Conservation (phyloP, 2,888 invertebrate genomes). For the Leptinotarsa peninsularis region DNA sequence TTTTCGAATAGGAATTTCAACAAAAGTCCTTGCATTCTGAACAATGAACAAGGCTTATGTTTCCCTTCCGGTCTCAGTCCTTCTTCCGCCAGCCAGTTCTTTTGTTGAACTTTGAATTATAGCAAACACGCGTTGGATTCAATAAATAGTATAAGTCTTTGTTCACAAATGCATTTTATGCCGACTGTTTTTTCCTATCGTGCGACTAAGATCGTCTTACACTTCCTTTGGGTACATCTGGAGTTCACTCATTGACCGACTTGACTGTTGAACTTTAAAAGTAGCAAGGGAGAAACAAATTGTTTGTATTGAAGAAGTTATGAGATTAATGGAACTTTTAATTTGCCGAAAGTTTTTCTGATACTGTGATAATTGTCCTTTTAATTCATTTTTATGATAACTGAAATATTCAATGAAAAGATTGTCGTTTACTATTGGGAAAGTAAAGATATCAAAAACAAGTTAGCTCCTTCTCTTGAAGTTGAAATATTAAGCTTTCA, state of each 20-base stretch:
- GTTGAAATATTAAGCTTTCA: no score
- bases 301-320: no score
- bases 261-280: no score
- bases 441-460: no score
- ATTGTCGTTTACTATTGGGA: no score
- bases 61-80: conserved; percentile 54
- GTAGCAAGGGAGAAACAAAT: no score
- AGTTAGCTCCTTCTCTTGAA: no score
- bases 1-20: conserved; percentile 46
- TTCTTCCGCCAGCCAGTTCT: conserved; percentile 50
- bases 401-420: no score
- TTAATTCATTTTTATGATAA: no score
- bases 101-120: conserved; percentile 45
- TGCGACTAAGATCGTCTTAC: conserved; percentile 45
- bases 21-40: conserved; percentile 44
- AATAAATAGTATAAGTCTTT: conserved; percentile 38
- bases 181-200: conserved; percentile 43
- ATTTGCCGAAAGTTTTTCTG: no score
- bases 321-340: no score
- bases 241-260: conserved; percentile 1
- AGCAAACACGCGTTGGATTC: conserved; percentile 48
- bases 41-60: conserved; percentile 51
- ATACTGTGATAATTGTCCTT: no score
- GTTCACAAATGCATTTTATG: conserved; percentile 45
- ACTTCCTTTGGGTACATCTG: conserved; percentile 46